phyloP scores from a whole-genome alignment of 64 coral and sea anemone species.

The Montipora cactus region DNA sequence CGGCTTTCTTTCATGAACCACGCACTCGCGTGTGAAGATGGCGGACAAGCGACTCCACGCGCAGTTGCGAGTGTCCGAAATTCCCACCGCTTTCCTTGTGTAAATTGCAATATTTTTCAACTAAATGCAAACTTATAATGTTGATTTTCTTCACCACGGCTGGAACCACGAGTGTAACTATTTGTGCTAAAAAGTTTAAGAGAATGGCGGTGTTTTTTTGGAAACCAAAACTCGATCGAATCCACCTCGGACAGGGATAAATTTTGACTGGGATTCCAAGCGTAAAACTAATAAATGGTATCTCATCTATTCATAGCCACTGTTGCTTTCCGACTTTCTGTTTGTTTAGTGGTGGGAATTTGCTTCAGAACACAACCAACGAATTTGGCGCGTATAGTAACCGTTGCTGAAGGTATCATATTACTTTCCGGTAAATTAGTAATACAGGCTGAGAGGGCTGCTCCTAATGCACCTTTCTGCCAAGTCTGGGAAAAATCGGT shows the following conservation, averaged over 20 bases:
- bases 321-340: background rate
- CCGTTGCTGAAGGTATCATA: background rate
- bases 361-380: background rate
- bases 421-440: no score
- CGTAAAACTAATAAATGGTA: background rate
- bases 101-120: background rate
- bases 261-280: background rate
- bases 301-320: background rate
- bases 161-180: background rate
- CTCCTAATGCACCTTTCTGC: no score
- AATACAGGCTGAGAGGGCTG: no score
- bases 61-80: background rate
- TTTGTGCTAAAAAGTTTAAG: background rate
- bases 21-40: conserved; percentile 5
- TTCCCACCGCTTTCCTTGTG: background rate
- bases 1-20: background rate
- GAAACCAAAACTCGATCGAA: conserved; percentile 6
- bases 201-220: background rate
- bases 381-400: background rate
- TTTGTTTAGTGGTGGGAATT: conserved; percentile 8
- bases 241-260: background rate
- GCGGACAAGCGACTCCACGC: background rate
- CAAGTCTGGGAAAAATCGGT: no score
- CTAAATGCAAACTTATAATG: background rate
- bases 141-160: background rate